Evolutionary conservation across 1,140 invertebrate genomes (phyloP).

Genomic region (Orussus abietinus): DNA sequence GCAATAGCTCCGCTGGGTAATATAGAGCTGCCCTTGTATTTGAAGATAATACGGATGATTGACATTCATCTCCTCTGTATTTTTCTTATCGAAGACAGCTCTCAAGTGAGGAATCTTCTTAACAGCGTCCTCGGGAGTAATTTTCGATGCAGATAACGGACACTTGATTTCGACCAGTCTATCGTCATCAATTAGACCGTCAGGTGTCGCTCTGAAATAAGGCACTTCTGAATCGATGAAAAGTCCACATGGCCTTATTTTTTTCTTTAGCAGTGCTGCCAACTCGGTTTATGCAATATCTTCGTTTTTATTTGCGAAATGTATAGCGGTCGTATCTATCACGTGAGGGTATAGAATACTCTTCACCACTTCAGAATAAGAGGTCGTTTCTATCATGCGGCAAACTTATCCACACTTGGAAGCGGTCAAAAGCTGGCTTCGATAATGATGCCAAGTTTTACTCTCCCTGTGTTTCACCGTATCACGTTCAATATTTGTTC

Average conservation of each 20-base stretch:
- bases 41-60: too few relatives aligned
- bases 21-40: too few relatives aligned
- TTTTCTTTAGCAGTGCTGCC: constrained; percentile 16
- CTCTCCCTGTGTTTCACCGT: constrained; percentile 27
- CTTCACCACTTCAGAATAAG: constrained; percentile 21
- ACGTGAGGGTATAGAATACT: constrained; percentile 23
- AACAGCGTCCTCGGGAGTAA: constrained; percentile 18
- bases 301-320: constrained; percentile 35
- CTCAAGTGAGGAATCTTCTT: constrained; percentile 4
- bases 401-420: constrained; percentile 38
- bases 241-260: constrained; percentile 38
- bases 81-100: constrained; percentile 11
- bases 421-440: constrained; percentile 32
- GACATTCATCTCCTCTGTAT: too few relatives aligned
- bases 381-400: constrained; percentile 20
- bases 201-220: constrained; percentile 42
- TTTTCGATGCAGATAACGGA: constrained; percentile 25
- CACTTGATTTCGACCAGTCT: constrained; percentile 41
- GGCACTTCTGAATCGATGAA: constrained; percentile 37
- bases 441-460: constrained; percentile 29
- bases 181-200: constrained; percentile 41
- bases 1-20: too few relatives aligned
- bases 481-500: constrained; percentile 21
- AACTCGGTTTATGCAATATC: constrained; percentile 28
- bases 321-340: constrained; percentile 19